phyloP scores from a whole-genome alignment of 2,888 invertebrate species.

The Steinernema hermaphroditum region DNA sequence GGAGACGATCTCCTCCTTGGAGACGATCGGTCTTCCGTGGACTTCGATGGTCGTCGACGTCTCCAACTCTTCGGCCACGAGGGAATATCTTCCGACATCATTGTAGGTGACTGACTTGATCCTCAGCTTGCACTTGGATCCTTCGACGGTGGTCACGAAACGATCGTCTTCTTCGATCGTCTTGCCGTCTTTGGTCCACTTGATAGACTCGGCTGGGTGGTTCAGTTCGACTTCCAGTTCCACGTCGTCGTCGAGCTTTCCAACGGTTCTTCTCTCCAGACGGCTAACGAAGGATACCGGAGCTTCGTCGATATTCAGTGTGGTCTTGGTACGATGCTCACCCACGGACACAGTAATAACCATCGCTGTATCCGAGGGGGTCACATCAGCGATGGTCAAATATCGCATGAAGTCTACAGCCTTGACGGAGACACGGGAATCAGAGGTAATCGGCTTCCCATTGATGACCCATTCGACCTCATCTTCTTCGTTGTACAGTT shows the following conservation, averaged over 20 bases:
- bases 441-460: slow-evolving; percentile 46
- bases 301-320: slow-evolving; percentile 58
- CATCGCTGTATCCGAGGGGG: slow-evolving; percentile 56
- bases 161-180: slow-evolving; percentile 32
- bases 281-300: slow-evolving; percentile 56
- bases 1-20: not conserved
- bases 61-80: slow-evolving; percentile 53
- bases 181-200: slow-evolving; percentile 54
- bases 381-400: slow-evolving; percentile 70
- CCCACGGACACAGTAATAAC: slow-evolving; percentile 43
- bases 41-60: slow-evolving; percentile 54
- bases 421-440: slow-evolving; percentile 71
- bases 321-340: slow-evolving; percentile 41
- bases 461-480: slow-evolving; percentile 49
- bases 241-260: slow-evolving; percentile 53
- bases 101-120: slow-evolving; percentile 55
- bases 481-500: slow-evolving; percentile 60
- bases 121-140: slow-evolving; percentile 45
- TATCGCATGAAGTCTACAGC: slow-evolving; percentile 82
- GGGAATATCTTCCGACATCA: slow-evolving; percentile 64
- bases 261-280: slow-evolving; percentile 52
- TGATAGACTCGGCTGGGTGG: slow-evolving; percentile 50
- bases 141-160: not conserved
- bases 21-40: slow-evolving; percentile 55
- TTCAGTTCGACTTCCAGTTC: slow-evolving; percentile 52